Conservation (phyloP, 2,797 vertebrate species). For the Peromyscus nudipes region DNA sequence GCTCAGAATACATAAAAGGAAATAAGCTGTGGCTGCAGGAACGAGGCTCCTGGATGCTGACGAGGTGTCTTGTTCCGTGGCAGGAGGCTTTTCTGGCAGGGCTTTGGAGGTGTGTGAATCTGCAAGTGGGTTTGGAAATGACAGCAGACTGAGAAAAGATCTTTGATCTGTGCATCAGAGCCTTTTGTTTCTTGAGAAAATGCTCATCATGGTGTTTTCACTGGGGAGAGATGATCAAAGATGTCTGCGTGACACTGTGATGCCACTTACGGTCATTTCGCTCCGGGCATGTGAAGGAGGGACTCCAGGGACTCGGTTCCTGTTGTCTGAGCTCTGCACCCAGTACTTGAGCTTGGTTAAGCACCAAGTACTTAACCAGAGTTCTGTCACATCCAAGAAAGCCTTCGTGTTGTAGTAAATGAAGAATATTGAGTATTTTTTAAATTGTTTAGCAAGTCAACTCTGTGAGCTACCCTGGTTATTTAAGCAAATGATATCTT, state of each 20-base stretch:
- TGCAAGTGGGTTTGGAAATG: slow-evolving; percentile 49
- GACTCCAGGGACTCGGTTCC: not conserved
- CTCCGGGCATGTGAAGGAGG: slow-evolving; percentile 4
- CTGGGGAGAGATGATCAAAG: slow-evolving; percentile 69
- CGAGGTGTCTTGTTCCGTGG: not conserved
- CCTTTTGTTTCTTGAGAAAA: slow-evolving; percentile 49
- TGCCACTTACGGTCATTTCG: not conserved
- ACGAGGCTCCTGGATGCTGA: not conserved
- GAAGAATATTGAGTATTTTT: not conserved
- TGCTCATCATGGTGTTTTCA: slow-evolving; percentile 59
- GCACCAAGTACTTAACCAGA: no score
- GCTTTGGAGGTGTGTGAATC: slow-evolving; percentile 13
- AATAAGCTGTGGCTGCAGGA: not conserved
- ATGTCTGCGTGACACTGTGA: not conserved
- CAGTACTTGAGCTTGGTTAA: not conserved
- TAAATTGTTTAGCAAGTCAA: not conserved
- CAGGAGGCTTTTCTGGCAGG: not conserved
- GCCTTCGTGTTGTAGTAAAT: not conserved
- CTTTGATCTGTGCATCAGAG: slow-evolving; percentile 68
- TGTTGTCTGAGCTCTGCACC: not conserved
- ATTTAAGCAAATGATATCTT: slow-evolving; percentile 7
- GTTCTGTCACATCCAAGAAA: not conserved
- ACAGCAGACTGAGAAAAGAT: slow-evolving; percentile 3
- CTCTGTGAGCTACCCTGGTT: not conserved
- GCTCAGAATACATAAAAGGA: not conserved